These are phyloP conservation scores for Clitarchus hookeri DNA, from an alignment of 2,888 invertebrate species.

Conservation along the genomic window DNA sequence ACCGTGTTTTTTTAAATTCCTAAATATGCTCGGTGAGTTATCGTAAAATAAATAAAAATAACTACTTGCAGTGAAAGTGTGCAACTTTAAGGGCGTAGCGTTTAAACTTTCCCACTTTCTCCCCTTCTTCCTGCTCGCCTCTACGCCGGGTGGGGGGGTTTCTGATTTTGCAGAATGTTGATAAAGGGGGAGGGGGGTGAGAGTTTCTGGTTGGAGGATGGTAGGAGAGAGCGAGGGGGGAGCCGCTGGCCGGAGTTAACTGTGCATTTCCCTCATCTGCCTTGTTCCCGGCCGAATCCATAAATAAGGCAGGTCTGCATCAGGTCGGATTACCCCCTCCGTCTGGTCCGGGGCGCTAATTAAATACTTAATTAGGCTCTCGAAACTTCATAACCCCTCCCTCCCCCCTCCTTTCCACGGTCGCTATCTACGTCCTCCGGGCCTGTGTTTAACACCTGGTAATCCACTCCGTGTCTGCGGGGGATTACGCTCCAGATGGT, in stretches of 20 bases:
- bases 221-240: not conserved
- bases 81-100: not conserved
- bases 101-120: not conserved
- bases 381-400: not conserved
- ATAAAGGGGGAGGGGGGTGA: not conserved
- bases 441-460: slow-evolving; percentile 4
- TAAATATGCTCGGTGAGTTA: too few species aligned
- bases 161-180: not conserved
- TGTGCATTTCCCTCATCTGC: not conserved
- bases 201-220: not conserved
- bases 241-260: not conserved
- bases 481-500: not conserved
- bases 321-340: not conserved
- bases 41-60: not conserved
- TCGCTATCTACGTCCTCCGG: not conserved
- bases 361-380: slow-evolving; percentile 14
- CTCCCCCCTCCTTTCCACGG: not conserved
- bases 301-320: not conserved
- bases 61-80: not conserved
- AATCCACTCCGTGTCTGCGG: not conserved
- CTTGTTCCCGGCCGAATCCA: not conserved
- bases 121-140: not conserved
- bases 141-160: not conserved
- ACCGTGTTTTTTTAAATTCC: too few species aligned
- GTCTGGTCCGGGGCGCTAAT: not conserved